Conservation (phyloP, 2,113 vertebrate genomes). For the Ailurus styani region DNA sequence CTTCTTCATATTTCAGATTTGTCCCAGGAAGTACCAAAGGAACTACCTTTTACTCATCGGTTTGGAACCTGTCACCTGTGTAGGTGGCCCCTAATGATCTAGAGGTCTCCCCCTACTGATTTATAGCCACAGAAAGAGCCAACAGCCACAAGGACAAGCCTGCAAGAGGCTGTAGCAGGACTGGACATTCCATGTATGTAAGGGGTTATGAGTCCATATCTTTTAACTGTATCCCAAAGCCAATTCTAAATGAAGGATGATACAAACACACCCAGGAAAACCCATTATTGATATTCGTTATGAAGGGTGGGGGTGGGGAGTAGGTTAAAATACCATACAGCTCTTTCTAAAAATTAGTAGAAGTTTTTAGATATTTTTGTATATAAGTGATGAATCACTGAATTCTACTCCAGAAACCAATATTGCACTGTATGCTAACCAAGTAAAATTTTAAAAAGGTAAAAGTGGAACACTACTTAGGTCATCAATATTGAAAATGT, state of each 20-base stretch:
- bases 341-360: not conserved
- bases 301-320: accelerated
- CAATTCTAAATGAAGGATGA: not conserved
- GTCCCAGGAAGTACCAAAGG: not conserved
- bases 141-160: not conserved
- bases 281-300: not conserved
- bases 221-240: not conserved
- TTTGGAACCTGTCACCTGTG: not conserved
- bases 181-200: too few species aligned
- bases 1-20: not conserved
- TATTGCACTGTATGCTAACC: not conserved
- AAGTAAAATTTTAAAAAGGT: not conserved
- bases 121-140: not conserved
- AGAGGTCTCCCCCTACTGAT: not conserved
- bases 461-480: not conserved
- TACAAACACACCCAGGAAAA: accelerated
- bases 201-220: not conserved
- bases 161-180: not conserved
- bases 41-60: not conserved
- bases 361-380: not conserved
- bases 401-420: not conserved
- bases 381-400: not conserved
- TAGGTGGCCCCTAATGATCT: not conserved
- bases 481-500: not conserved
- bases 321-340: not conserved